Percentiles rank a stretch among this genome's conserved stretches.
These are phyloP conservation scores for Choreutis nemorana DNA, from an alignment of 2,888 invertebrate species.

Conservation along the genomic window DNA sequence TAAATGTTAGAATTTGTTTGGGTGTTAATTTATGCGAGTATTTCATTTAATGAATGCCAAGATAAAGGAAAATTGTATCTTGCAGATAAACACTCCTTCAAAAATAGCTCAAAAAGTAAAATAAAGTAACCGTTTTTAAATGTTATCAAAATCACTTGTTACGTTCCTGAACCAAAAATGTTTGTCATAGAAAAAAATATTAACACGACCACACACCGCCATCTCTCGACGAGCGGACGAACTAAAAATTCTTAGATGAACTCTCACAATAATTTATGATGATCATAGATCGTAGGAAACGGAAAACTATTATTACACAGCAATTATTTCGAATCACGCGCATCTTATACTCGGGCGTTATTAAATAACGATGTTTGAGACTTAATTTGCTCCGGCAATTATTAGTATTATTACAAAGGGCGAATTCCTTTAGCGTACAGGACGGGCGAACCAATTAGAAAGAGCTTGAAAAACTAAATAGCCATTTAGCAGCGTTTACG, in stretches of 20 bases:
- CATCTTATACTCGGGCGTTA: conserved; percentile 27
- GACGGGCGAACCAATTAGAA: conserved; percentile 53
- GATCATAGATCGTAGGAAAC: conserved; percentile 13
- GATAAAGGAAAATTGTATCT: too few species aligned
- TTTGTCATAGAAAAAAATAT: too few species aligned
- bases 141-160: too few species aligned
- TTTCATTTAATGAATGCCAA: too few species aligned
- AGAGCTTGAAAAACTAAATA: conserved; percentile 60
- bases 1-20: too few species aligned
- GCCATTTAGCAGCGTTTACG: conserved; percentile 56
- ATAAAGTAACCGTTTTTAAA: too few species aligned
- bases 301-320: conserved; percentile 10
- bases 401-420: conserved; percentile 51
- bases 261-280: background rate
- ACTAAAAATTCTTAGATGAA: conserved; percentile 7
- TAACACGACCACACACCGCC: too few species aligned
- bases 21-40: too few species aligned
- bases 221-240: conserved; percentile 22
- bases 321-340: conserved; percentile 20
- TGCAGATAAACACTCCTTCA: too few species aligned
- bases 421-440: conserved; percentile 35
- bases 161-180: too few species aligned
- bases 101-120: too few species aligned
- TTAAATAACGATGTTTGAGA: conserved; percentile 39
- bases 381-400: conserved; percentile 52